phyloP scores from a whole-genome alignment of 2,888 invertebrate species.

The Biston betularia region DNA sequence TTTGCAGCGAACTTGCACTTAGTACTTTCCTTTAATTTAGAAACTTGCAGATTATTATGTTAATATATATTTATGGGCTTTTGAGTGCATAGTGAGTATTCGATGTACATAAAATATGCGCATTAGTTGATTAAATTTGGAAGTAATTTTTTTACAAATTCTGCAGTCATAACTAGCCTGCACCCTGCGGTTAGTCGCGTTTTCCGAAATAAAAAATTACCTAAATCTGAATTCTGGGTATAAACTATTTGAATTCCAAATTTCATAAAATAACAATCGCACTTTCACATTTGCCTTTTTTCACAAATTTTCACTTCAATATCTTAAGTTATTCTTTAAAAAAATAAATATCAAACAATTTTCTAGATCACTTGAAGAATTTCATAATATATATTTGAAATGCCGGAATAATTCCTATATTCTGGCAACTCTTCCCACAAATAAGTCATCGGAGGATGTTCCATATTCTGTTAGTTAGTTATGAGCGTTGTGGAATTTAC shows the following conservation, averaged over 20 bases:
- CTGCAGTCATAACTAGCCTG: too few relatives aligned
- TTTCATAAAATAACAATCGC: too few relatives aligned
- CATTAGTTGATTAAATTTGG: not conserved
- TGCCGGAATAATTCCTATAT: not conserved
- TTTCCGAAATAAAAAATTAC: too few relatives aligned
- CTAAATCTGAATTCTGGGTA: too few relatives aligned
- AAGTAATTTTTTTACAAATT: not conserved
- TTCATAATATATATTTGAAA: not conserved
- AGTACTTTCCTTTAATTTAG: constrained; percentile 38
- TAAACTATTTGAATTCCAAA: too few relatives aligned
- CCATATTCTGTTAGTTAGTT: constrained; percentile 54
- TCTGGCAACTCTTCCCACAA: constrained; percentile 8
- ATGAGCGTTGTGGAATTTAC: constrained; percentile 54
- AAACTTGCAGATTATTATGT: constrained; percentile 31
- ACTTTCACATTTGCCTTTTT: too few relatives aligned
- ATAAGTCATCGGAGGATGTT: constrained; percentile 48
- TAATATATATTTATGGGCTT: not conserved
- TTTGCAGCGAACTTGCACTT: constrained; percentile 32
- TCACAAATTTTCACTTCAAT: too few relatives aligned
- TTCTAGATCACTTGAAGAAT: not conserved
- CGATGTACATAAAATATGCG: too few relatives aligned
- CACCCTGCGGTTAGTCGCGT: too few relatives aligned
- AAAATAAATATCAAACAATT: too few relatives aligned
- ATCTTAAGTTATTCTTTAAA: too few relatives aligned
- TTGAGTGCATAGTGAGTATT: too few relatives aligned